phyloP scores from a whole-genome alignment of 2,797 vertebrate species.

The Sebastes paucispinis region DNA sequence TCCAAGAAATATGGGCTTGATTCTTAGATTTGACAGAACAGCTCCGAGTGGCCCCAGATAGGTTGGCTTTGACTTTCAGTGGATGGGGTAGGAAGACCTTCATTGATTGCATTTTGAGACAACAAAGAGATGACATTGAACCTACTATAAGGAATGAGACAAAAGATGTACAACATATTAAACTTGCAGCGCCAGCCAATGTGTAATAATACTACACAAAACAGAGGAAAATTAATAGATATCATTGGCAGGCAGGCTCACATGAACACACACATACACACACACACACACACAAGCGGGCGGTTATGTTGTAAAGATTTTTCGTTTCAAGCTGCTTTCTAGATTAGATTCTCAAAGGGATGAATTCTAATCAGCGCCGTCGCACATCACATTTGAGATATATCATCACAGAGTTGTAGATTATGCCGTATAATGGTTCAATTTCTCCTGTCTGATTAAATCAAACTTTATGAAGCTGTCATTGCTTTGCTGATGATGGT shows the following conservation, averaged over 20 bases:
- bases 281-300: conserved; percentile 4
- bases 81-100: conserved; percentile 80
- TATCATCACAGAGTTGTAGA: conserved; percentile 73
- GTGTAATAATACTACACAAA: conserved; percentile 60
- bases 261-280: background rate
- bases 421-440: conserved; percentile 80
- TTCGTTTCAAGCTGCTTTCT: conserved; percentile 48
- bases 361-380: conserved; percentile 75
- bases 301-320: conserved; percentile 33
- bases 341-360: conserved; percentile 69
- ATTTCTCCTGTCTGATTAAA: conserved; percentile 80
- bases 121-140: conserved; percentile 85
- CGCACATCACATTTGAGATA: conserved; percentile 67
- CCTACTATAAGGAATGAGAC: conserved; percentile 58
- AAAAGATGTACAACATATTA: conserved; percentile 71
- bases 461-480: conserved; percentile 84
- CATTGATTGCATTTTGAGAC: conserved; percentile 85
- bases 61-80: conserved; percentile 85
- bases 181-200: conserved; percentile 51
- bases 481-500: conserved; percentile 70
- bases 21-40: conserved; percentile 85
- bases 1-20: conserved; percentile 87
- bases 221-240: conserved; percentile 66
- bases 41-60: conserved; percentile 78
- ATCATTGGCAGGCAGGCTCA: conserved; percentile 17